These are phyloP conservation scores for Rhegmatorhina hoffmannsi DNA, from an alignment of 2,113 vertebrate genomes.

Conservation along the genomic window DNA sequence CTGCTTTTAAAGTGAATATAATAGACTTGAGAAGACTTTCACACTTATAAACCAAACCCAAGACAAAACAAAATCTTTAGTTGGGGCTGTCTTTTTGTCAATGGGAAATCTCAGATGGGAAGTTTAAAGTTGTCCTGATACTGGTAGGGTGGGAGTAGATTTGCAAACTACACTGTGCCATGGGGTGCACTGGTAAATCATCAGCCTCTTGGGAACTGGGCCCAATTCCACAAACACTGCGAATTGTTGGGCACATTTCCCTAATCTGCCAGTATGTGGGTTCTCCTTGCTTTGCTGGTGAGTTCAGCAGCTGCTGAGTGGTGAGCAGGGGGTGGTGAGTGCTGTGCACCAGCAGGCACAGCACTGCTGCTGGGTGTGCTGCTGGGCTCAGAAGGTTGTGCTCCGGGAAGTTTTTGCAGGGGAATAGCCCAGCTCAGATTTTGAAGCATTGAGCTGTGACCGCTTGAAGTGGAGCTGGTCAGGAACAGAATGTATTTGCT, in stretches of 20 bases:
- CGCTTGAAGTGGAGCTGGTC: neutral
- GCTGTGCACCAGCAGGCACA: accelerated
- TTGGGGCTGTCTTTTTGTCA: accelerated
- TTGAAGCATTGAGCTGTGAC: neutral
- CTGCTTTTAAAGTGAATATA: neutral
- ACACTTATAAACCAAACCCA: neutral
- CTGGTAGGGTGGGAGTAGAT: neutral
- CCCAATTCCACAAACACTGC: accelerated
- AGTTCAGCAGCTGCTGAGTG: accelerated
- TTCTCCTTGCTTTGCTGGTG: neutral
- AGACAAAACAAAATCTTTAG: neutral
- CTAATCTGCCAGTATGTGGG: neutral
- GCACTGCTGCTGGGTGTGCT: neutral
- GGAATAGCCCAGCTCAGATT: neutral
- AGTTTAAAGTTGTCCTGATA: neutral
- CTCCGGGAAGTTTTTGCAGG: neutral
- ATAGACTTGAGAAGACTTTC: neutral
- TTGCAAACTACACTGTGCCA: neutral
- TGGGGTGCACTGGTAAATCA: accelerated
- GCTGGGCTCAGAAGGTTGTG: neutral
- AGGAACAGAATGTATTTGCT: neutral
- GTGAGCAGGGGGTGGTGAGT: neutral
- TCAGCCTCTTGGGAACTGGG: neutral
- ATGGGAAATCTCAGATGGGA: accelerated
- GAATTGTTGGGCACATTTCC: neutral